Base-by-base conservation (phyloP, 2,888 invertebrate species). In the Listrodromus nycthemerus region DNA sequence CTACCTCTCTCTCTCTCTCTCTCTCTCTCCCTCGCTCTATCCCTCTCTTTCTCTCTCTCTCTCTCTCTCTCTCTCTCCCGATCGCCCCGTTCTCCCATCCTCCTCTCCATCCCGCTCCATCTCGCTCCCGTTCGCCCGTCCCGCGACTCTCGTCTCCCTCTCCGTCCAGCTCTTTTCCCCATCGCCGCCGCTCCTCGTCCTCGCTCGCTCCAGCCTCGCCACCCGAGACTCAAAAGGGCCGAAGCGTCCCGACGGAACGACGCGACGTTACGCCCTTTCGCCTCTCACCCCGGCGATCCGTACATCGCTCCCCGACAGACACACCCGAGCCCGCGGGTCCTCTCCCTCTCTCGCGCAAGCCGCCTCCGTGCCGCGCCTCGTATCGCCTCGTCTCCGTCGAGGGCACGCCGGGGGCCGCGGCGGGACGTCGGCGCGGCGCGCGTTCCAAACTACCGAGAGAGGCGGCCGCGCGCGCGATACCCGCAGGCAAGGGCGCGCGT, bases 401-500 rank as follows among this genome's bases (percentile, higher is more conserved):
- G 1, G 58, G 50, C 91, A 91, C n/a, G n/a, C 45, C 90, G 50
- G 45, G 86, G 80, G 85, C 86, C 86, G 89, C 90, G 65, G 41
- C 2, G 41, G 41, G 41, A n/a, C n/a, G 19, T 10, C 91, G 92
- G 52, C 74, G 52, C 74, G 69, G 85, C 89, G 81, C 92, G 92
- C 83, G 91, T 71, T 50, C 67, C 55, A 50, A 71, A 77, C 80
- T 50, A 80, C 52, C 41, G 67, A 84, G 74, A 76, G 79, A 82
- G 61, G 69, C 10, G 66, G 67, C 71, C 83, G 86, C 86, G 80
- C 89, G 86, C 85, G 88, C 86, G 87, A 80, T 88, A 89, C 87
- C 91, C 90, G 89, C 88, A 90, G 89, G 90, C 90, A 91, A 91
- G 90, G 92, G 90, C 91, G 91, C 91, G 91, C 91, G 92, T 91